phyloP scores from a whole-genome alignment of 1,140 invertebrate species.

The Drosophila persimilis region DNA sequence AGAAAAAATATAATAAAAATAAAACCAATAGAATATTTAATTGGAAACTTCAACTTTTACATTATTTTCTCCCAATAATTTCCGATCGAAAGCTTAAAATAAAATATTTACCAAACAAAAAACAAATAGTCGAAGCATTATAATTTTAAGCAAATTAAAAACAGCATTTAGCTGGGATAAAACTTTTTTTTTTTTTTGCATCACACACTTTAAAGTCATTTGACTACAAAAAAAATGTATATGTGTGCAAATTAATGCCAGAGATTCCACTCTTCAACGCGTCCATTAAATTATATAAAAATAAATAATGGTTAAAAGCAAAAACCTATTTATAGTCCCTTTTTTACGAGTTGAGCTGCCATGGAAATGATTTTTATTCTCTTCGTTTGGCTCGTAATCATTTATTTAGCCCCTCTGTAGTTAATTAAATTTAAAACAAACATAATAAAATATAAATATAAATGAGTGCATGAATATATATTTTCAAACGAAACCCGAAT shows the following conservation, averaged over 20 bases:
- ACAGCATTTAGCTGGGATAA: background rate
- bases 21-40: too few relatives aligned
- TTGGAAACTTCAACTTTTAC: too few relatives aligned
- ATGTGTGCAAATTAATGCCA: background rate
- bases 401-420: conserved; percentile 43
- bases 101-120: background rate
- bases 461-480: conserved; percentile 6
- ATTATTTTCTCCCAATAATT: too few relatives aligned
- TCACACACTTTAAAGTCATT: background rate
- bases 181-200: background rate
- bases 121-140: too few relatives aligned
- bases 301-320: conserved; percentile 7
- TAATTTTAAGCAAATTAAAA: too few relatives aligned
- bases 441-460: conserved; percentile 39
- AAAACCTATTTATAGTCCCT: conserved; percentile 29
- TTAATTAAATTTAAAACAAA: conserved; percentile 56
- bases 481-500: conserved; percentile 19
- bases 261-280: conserved; percentile 12
- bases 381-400: conserved; percentile 34
- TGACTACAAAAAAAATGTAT: background rate
- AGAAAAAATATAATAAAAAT: too few relatives aligned
- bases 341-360: conserved; percentile 8
- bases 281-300: background rate
- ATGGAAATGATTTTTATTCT: conserved; percentile 20
- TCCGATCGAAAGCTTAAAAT: too few relatives aligned